phyloP scores from a whole-genome alignment of 2,113 vertebrate species.

The Glaucidium brasilianum region DNA sequence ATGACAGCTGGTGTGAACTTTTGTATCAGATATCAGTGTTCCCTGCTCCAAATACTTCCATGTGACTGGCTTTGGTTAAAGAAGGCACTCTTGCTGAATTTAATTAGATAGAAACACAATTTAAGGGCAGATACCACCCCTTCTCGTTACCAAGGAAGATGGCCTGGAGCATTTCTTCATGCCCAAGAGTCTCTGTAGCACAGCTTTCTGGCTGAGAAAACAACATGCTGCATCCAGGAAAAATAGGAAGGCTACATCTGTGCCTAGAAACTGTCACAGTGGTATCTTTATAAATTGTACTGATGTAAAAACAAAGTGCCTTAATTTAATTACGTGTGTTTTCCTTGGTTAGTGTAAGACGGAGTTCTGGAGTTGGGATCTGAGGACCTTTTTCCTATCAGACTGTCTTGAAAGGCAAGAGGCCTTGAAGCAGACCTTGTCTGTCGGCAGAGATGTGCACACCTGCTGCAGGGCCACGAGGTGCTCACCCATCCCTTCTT shows the following conservation, averaged over 20 bases:
- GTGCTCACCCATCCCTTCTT: not conserved
- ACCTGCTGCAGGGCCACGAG: not conserved
- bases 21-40: slow-evolving; percentile 26
- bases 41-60: slow-evolving; percentile 38
- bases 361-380: not conserved
- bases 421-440: not conserved
- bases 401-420: slow-evolving; percentile 26
- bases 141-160: slow-evolving; percentile 60
- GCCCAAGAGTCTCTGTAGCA: slow-evolving; percentile 58
- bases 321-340: slow-evolving; percentile 68
- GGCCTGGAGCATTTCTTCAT: slow-evolving; percentile 28
- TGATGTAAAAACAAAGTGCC: slow-evolving; percentile 68
- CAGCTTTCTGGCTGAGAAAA: slow-evolving; percentile 76
- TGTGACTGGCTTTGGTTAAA: slow-evolving; percentile 52
- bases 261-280: slow-evolving; percentile 80
- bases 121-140: slow-evolving; percentile 48
- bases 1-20: slow-evolving; percentile 21
- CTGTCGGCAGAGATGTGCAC: not conserved
- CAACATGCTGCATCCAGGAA: slow-evolving; percentile 69
- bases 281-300: slow-evolving; percentile 67
- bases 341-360: slow-evolving; percentile 66
- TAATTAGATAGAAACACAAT: slow-evolving; percentile 66
- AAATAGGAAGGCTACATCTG: slow-evolving; percentile 58
- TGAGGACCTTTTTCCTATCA: slow-evolving; percentile 27
- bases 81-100: slow-evolving; percentile 59